Evolutionary conservation across 2,888 invertebrate species (phyloP).

Genomic region (Ennomos quercinarius): DNA sequence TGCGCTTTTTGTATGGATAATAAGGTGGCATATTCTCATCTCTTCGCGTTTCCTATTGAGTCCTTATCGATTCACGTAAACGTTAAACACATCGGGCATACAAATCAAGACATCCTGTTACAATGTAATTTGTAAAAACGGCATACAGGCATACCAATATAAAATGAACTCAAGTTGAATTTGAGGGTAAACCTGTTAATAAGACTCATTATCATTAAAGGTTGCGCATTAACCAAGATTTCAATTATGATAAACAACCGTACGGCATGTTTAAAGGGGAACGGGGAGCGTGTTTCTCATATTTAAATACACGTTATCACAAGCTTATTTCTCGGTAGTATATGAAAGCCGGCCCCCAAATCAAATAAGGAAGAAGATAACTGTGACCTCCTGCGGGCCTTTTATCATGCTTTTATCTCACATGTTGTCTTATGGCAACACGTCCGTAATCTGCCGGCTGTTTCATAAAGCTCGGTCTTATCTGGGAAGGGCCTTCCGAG

Average conservation of each 20-base stretch:
- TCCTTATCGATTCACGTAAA: no score
- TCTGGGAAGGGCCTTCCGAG: conserved; percentile 44
- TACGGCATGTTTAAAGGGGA: conserved; percentile 15
- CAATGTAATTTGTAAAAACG: neutral
- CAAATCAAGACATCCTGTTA: no score
- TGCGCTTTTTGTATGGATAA: no score
- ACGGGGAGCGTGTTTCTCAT: conserved; percentile 8
- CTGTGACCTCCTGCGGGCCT: conserved; percentile 49
- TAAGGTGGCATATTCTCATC: no score
- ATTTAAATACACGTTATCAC: conserved; percentile 35
- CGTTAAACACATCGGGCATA: no score
- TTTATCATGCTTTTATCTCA: conserved; percentile 51
- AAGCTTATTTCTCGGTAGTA: conserved; percentile 43
- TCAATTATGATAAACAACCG: conserved; percentile 21
- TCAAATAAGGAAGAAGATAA: conserved; percentile 60
- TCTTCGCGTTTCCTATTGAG: no score
- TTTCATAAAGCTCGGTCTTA: conserved; percentile 52
- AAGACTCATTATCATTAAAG: conserved; percentile 21
- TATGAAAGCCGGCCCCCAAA: conserved; percentile 49
- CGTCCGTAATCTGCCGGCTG: conserved; percentile 48
- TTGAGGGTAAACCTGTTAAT: conserved; percentile 14
- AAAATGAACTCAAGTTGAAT: conserved; percentile 12
- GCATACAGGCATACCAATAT: neutral
- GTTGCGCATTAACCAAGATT: conserved; percentile 20
- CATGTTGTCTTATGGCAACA: conserved; percentile 49